Conservation (phyloP, 2,888 invertebrate genomes). For the Ophonus ardosiacus region DNA sequence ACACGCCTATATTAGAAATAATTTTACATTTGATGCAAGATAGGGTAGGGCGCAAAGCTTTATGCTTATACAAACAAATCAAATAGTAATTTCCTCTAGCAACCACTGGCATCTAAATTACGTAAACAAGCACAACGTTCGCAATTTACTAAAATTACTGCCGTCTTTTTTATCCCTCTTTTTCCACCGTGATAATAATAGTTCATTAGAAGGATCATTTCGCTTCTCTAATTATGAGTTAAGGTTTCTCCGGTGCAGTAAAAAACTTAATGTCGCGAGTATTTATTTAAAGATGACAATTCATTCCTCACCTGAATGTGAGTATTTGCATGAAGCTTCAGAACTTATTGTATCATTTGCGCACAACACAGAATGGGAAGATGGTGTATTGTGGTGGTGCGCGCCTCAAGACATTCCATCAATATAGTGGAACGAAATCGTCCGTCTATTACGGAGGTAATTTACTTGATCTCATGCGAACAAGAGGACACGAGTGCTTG, state of each 20-base stretch:
- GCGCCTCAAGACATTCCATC: neutral
- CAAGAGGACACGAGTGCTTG: constrained; percentile 33
- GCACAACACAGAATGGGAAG: neutral
- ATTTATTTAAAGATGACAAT: neutral
- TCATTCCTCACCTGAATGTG: neutral
- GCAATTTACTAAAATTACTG: neutral
- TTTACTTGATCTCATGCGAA: constrained; percentile 42
- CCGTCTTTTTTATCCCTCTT: neutral
- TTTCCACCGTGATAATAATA: no score
- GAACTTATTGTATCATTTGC: neutral
- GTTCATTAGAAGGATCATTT: no score
- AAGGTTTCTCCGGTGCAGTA: neutral
- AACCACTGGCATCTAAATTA: no score
- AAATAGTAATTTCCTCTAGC: no score
- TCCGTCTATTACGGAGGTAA: constrained; percentile 43
- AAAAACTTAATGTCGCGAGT: neutral
- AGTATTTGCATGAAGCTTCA: neutral
- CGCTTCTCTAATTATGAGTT: no score
- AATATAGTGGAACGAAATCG: constrained; percentile 27
- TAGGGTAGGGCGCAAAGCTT: no score
- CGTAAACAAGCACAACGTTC: no score
- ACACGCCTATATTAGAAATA: no score
- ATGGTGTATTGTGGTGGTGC: neutral
- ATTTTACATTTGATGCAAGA: no score
- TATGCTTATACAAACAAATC: no score